These are phyloP conservation scores for Gouania willdenowi DNA, from an alignment of 2,797 vertebrate species.

Conservation along the genomic window DNA sequence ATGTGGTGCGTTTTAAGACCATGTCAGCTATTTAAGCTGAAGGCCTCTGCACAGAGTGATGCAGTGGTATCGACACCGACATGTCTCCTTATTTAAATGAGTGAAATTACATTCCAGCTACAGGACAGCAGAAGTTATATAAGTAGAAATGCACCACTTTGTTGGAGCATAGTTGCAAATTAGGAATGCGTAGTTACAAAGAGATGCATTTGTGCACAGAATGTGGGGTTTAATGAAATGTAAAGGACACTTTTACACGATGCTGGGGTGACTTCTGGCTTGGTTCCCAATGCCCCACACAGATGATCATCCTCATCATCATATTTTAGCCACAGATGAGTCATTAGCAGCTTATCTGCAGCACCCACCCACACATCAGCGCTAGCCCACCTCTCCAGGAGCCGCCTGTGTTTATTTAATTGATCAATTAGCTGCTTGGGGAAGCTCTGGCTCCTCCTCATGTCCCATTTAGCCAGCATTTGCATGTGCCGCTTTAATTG, in stretches of 20 bases:
- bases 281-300: constrained; percentile 9
- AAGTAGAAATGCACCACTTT: neutral
- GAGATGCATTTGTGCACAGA: neutral
- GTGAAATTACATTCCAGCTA: constrained; percentile 8
- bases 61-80: constrained; percentile 1
- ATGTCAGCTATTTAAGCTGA: neutral
- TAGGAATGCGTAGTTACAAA: too few species aligned
- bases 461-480: constrained; percentile 62
- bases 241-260: too few species aligned
- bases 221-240: too few species aligned
- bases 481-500: constrained; percentile 66
- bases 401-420: constrained; percentile 68
- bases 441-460: constrained; percentile 46
- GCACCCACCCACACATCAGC: constrained; percentile 28
- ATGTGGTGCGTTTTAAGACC: constrained; percentile 5
- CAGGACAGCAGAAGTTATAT: constrained; percentile 1
- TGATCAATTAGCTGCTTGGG: constrained; percentile 70
- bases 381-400: constrained; percentile 23
- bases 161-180: too few species aligned
- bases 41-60: constrained; percentile 9
- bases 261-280: neutral
- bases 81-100: constrained; percentile 12
- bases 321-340: constrained; percentile 43
- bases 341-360: constrained; percentile 56
- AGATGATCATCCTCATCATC: constrained; percentile 29